Percentiles rank a stretch among this genome's conserved stretches.
These are phyloP conservation scores for Sminthopsis crassicaudata DNA, from an alignment of 2,113 vertebrate genomes.

Conservation along the genomic window DNA sequence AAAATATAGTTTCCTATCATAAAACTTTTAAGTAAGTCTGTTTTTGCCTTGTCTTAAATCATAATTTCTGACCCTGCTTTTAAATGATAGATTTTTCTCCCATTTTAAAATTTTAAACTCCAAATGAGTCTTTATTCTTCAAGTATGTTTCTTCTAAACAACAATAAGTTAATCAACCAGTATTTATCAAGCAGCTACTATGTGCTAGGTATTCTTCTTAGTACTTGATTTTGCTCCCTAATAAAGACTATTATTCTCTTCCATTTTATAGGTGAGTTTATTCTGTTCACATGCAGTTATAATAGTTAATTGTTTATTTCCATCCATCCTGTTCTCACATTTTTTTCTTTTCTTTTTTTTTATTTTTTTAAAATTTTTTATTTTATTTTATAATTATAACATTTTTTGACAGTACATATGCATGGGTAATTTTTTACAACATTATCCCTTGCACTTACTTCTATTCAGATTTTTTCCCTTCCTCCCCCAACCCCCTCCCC, in stretches of 20 bases:
- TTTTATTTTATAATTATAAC: too few relatives aligned
- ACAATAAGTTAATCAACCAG: background rate
- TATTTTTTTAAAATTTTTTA: too few relatives aligned
- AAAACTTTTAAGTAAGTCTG: background rate
- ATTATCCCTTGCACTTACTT: too few relatives aligned
- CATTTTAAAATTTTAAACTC: background rate
- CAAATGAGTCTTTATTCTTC: background rate
- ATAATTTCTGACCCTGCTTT: background rate
- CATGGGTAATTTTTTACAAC: too few relatives aligned
- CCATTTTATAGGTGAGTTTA: background rate
- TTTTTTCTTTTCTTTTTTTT: too few relatives aligned
- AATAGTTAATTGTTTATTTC: background rate
- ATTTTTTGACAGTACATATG: too few relatives aligned
- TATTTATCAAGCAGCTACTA: background rate
- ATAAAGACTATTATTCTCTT: background rate
- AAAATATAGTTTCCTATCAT: background rate
- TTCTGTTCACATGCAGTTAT: background rate
- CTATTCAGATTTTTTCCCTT: too few relatives aligned
- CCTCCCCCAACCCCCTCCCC: too few relatives aligned
- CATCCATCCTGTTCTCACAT: background rate
- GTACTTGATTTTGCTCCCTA: background rate
- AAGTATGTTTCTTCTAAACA: background rate
- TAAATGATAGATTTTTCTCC: background rate
- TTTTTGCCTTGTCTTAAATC: background rate
- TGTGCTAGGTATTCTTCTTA: background rate